Evolutionary conservation across 2,797 vertebrate genomes (phyloP), one percentile per base, ranked within the genome.

Genomic region (Tapera naevia): DNA sequence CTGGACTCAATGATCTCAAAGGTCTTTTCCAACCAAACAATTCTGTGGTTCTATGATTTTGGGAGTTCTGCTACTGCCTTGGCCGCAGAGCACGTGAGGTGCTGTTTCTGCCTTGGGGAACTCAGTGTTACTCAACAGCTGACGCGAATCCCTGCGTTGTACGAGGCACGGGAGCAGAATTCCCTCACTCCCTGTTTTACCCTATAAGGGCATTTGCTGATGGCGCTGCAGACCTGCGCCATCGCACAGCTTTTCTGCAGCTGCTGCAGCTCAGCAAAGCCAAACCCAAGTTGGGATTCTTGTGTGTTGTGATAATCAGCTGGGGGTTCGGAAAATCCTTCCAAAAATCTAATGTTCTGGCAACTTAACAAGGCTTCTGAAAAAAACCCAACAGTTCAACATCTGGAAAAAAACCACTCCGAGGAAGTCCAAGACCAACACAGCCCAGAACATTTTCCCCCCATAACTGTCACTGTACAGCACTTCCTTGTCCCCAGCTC

Each of bases 261-360:
- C 98, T 98, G 98, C 97, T 97, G 95, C 91, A 97, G 97, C 84
- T 57, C 94, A 50, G 96, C 94, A 89, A 97, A 97, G 97, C 96
- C 93, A 96, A 97, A 96, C 94, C 92, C 88, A 71, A 92, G 90
- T 95, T 96, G 96, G 95, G 97, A 98, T 98, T 98, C 96, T 82
- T 97, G 94, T 10, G 67, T 96, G 97, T 97, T 98, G 97, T 96
- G 98, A 98, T 98, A 98, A 98, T 97, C 97, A 98, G 97, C 97
- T 97, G 95, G 96, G 96, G 94, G 95, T 96, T 97, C 85, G 39
- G 96, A 98, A 98, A 98, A 97, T 94, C 96, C 97, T 97, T 97
- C 13, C 91, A 94, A 92, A 96, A 97, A 91, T 95, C 92, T 69
- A 91, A 92, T 74, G 84, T 86, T 95, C 93, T 98, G 98, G 97